phyloP scores from a whole-genome alignment of 2,113 vertebrate genomes.

The Antechinus stuartii region DNA sequence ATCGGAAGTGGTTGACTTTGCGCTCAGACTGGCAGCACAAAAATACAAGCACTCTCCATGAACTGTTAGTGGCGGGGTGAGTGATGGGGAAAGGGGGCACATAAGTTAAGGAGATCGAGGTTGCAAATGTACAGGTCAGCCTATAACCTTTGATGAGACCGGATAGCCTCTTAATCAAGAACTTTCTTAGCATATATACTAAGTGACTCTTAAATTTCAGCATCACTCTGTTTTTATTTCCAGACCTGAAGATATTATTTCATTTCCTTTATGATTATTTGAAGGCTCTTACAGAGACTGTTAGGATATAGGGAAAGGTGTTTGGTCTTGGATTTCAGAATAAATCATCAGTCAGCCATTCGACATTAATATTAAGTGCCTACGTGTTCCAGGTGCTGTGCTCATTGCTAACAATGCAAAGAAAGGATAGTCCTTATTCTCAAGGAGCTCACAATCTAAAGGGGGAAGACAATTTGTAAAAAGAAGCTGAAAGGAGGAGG shows the following conservation, averaged over 20 bases:
- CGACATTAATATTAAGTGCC: not conserved
- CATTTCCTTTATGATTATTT: conserved; percentile 19
- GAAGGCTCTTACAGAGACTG: conserved; percentile 3
- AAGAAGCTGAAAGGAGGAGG: not conserved
- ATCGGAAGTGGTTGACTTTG: conserved; percentile 89
- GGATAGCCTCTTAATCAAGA: not conserved
- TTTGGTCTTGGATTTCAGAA: not conserved
- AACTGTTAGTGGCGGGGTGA: conserved; percentile 90
- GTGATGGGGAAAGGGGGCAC: conserved; percentile 53
- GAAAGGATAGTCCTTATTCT: not conserved
- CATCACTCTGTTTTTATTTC: not conserved
- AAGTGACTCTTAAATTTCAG: conserved; percentile 5
- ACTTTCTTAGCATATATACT: not conserved
- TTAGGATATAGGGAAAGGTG: not conserved
- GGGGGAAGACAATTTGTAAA: not conserved
- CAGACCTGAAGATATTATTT: not conserved
- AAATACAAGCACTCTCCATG: conserved; percentile 89
- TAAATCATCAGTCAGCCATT: not conserved
- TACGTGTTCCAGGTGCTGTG: not conserved
- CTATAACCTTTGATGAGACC: not conserved
- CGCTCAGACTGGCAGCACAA: conserved; percentile 86
- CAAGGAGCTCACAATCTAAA: not conserved
- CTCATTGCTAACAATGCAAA: not conserved
- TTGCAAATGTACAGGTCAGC: not conserved
- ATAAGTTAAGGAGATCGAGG: not conserved